Evolutionary conservation across 1,140 invertebrate species (phyloP), one percentile per base, ranked within the genome.

Genomic region (Diorhabda elongata): DNA sequence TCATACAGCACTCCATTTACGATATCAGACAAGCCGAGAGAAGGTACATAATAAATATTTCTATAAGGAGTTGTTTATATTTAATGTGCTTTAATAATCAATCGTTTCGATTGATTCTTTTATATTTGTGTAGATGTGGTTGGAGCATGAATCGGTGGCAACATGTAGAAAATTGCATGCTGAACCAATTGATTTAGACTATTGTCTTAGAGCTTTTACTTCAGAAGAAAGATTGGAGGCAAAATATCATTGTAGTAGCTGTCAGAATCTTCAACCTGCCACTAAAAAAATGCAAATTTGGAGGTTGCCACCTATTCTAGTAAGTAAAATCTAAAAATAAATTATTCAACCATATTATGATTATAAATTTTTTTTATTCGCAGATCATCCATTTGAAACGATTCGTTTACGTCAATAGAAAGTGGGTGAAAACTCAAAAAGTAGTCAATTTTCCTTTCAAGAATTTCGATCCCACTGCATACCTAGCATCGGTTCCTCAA

Each of bases 361-460:
- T 26, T 26, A 26, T 26, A 1, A 26, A 26, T 26, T 26, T 26
- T 26, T 26, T 71, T 70, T 67, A 26, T 61, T 68, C 84, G 11
- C 80, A 95, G 92, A 93, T 96, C 77, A 88, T 96, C 5, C 94
- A 96, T 78, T 80, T 96, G 65, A 96, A 96, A 79, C 85, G 94
- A 44, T 96, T 96, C 81, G 94, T 96, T 81, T 93, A 88, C 77
- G 87, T 94, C 5, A 92, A 93, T 80, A 91, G 88, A 76, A 91
- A 92, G 78, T 96, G 93, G 93, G 90, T 96, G n/a, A 96, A 96
- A 79, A 95, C 93, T 0, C 92, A 94, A 77, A 96, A 95, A 81
- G 92, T 93, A 58, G 94, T 96, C 1, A 90, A 93, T 76, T 96
- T 96, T 79, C 93, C 93, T 1, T 88, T 91, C 69, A 85, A 88